Percentiles rank a stretch among this genome's conserved stretches.
Evolutionary conservation across 1,140 invertebrate genomes (phyloP).

Genomic region (Megalopta genalis): DNA sequence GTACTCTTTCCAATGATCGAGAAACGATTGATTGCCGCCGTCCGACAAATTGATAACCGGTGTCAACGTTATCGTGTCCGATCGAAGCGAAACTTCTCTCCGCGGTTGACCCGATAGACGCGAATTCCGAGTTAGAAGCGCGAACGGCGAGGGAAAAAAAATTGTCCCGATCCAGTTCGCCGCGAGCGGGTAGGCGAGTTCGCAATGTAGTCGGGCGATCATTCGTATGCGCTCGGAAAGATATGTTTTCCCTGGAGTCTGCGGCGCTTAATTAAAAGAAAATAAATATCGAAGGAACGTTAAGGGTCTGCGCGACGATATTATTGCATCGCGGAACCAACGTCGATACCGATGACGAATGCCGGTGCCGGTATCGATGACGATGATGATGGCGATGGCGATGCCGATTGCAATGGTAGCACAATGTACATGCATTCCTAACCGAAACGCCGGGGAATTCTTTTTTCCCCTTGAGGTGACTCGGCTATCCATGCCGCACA

Average conservation of each 20-base stretch:
- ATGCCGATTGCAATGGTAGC: background rate
- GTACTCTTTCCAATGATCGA: no score
- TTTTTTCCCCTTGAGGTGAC: slow-evolving; percentile 17
- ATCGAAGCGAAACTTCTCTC: no score
- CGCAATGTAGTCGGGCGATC: background rate
- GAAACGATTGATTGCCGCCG: no score
- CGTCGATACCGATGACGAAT: no score
- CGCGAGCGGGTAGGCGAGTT: background rate
- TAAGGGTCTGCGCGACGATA: background rate
- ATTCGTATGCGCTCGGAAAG: background rate
- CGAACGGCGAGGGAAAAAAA: no score
- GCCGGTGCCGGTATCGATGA: no score
- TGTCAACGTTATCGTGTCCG: no score
- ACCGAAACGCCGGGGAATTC: slow-evolving; percentile 11
- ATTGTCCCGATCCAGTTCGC: background rate
- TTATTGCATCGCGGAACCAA: background rate
- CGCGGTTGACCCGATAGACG: background rate
- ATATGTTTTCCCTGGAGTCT: background rate
- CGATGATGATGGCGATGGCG: background rate
- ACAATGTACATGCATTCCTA: background rate
- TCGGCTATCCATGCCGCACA: slow-evolving; percentile 20
- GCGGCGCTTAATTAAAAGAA: background rate
- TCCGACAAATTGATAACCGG: no score
- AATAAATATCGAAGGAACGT: background rate
- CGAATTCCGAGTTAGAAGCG: background rate